Evolutionary conservation across 2,888 invertebrate species (phyloP), one percentile per base, ranked within the genome.

Genomic region (Dicyrtomina minuta): DNA sequence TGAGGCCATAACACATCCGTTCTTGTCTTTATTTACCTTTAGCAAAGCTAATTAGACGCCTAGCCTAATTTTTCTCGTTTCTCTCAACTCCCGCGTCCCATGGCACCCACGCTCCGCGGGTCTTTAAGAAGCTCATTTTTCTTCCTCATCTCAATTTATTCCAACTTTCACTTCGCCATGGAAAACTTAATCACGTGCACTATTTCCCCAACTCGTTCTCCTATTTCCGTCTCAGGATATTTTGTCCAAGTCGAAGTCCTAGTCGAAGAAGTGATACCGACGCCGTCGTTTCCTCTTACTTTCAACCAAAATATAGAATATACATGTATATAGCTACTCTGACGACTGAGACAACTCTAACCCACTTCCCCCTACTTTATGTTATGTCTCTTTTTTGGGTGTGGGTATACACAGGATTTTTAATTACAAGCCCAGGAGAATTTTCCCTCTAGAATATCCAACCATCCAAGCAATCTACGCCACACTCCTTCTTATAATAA

Each of bases 61-160:
- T 22, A 39, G 44, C 46, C 46, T 46, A 49, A 24, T 61, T 44
- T 51, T 51, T 51, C 51, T 51, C 51, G 22, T 22, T n/a, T 13
- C 55, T 55, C 24, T 55, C 55, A n/a, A n/a, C 24, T 33, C 20
- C 27, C n/a, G 17, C 22, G 26, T 49, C 49, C 61, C 49, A 17
- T 44, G 58, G 58, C 58, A 39, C 58, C 13, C 39, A 13, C n/a
- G 58, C 39, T 39, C 27, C 58, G 39, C 22, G 20, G 58, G 41
- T 58, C 58, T 58, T 58, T 58, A 58, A 58, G 58, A 58, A 58
- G 58, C 58, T 58, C 58, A 58, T 58, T 58, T 58, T 58, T 58
- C 58, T 58, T 58, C 58, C 41, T 26, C 56, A 33, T 56, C 56
- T 56, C 56, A 56, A 56, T 56, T 39, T 58, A 58, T 58, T 58